phyloP scores from a whole-genome alignment of 2,888 invertebrate genomes.

The Cheilosia grossa region DNA sequence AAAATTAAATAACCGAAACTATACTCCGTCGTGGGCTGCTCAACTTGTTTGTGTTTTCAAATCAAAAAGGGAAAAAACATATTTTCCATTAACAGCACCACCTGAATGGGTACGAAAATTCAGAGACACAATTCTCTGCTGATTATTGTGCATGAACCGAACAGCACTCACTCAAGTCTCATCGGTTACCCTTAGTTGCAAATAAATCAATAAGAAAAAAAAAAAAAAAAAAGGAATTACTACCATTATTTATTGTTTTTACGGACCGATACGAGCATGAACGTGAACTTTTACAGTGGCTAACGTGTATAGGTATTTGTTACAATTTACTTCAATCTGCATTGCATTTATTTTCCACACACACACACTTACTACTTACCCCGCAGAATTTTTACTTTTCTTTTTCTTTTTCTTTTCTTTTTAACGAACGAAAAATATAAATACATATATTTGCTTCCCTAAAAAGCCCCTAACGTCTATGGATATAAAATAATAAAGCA shows the following conservation, averaged over 20 bases:
- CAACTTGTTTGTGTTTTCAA: too few species aligned
- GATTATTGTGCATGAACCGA: too few species aligned
- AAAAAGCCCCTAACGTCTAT: conserved; percentile 31
- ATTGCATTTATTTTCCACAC: conserved; percentile 28
- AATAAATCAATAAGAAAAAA: conserved; percentile 13
- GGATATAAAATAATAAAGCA: conserved; percentile 49
- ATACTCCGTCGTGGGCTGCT: too few species aligned
- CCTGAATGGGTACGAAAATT: too few species aligned
- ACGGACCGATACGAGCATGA: conserved; percentile 45
- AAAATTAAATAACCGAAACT: too few species aligned
- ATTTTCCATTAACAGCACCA: too few species aligned
- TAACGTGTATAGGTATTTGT: conserved; percentile 64
- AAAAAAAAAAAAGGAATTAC: conserved; percentile 1
- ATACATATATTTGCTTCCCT: conserved; percentile 11
- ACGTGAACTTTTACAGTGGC: conserved; percentile 73
- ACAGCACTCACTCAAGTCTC: not conserved
- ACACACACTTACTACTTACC: conserved; percentile 48
- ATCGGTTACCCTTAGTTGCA: conserved; percentile 8
- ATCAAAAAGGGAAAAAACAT: too few species aligned
- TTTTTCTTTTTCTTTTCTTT: not conserved
- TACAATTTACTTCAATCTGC: conserved; percentile 31
- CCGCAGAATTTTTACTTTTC: conserved; percentile 4
- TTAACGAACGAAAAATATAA: conserved; percentile 1
- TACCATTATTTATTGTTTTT: conserved; percentile 5
- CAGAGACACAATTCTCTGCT: too few species aligned